A percentile compares a stretch with the other conserved stretches of the same genome.
phyloP scores from a whole-genome alignment of 2,797 vertebrate species.

The Hybognathus amarus region DNA sequence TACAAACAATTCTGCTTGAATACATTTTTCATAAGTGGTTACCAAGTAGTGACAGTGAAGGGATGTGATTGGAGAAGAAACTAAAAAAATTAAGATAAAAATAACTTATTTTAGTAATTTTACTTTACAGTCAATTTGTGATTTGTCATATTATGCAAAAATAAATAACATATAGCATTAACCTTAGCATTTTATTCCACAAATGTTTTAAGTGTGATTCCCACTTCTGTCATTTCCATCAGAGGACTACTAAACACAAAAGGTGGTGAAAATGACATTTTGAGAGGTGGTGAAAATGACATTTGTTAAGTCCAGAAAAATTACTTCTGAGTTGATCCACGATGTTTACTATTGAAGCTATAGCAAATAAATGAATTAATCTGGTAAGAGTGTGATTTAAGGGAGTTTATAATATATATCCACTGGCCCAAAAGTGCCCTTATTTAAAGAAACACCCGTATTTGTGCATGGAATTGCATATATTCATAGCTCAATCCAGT shows the following conservation, averaged over 20 bases:
- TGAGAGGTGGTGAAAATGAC: neutral
- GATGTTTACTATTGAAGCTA: neutral
- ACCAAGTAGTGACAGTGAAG: too few species aligned
- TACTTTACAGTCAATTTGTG: neutral
- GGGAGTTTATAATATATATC: neutral
- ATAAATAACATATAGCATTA: too few species aligned
- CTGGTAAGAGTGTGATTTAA: neutral
- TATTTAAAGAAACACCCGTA: neutral
- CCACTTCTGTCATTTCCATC: neutral
- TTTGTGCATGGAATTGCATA: neutral
- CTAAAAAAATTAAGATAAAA: too few species aligned
- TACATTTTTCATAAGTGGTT: neutral
- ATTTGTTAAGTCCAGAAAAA: neutral
- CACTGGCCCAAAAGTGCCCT: neutral
- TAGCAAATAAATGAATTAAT: neutral
- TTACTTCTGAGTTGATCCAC: neutral
- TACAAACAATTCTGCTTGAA: neutral
- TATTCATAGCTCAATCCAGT: neutral
- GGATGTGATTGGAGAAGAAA: too few species aligned
- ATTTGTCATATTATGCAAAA: neutral
- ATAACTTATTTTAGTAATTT: too few species aligned
- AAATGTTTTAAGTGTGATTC: neutral
- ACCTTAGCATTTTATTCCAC: neutral
- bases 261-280: neutral
- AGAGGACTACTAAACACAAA: neutral